Percentiles rank a stretch among this genome's conserved stretches.
These are phyloP conservation scores for Hyaena hyaena DNA, from an alignment of 2,113 vertebrate species.

Conservation along the genomic window DNA sequence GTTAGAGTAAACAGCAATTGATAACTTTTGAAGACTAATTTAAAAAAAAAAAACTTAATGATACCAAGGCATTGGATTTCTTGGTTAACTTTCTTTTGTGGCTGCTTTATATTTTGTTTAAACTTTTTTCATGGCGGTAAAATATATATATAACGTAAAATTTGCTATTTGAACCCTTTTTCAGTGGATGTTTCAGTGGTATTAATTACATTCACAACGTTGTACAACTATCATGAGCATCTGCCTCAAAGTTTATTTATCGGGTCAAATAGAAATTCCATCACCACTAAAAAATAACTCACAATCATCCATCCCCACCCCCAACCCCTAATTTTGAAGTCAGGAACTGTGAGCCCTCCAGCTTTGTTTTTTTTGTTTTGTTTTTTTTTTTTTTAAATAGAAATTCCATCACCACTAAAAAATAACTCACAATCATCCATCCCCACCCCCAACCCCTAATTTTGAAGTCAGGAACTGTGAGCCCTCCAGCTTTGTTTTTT, in stretches of 20 bases:
- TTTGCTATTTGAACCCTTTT: neutral
- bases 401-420: too few relatives aligned
- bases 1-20: neutral
- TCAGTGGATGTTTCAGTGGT: neutral
- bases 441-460: rapidly evolving
- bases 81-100: neutral
- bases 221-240: neutral
- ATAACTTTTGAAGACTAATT: neutral
- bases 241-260: neutral
- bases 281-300: neutral
- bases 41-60: neutral
- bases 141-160: neutral
- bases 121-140: neutral
- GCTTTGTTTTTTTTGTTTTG: neutral
- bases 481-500: neutral
- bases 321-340: neutral
- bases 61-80: neutral
- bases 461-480: neutral
- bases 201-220: neutral
- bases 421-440: neutral
- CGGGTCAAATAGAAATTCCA: neutral
- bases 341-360: neutral
- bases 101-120: neutral
- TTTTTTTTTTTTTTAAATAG: neutral
- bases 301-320: rapidly evolving